These are phyloP conservation scores for Acrocyrtus sp. DNA, from an alignment of 2,888 invertebrate species.

Conservation along the genomic window DNA sequence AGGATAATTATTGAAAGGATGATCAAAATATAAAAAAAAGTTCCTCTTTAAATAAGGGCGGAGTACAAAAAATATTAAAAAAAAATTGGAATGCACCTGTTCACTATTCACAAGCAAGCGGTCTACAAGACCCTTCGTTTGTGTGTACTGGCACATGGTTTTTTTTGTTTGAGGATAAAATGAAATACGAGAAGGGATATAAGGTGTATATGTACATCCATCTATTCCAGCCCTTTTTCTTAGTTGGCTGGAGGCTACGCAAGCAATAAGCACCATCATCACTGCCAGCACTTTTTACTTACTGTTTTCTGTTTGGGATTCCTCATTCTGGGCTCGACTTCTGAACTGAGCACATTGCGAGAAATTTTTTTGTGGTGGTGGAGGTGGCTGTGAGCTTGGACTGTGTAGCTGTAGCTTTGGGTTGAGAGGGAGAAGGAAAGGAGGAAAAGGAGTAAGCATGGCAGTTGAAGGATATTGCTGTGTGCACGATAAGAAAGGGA, in stretches of 20 bases:
- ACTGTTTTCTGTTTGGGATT: conserved; percentile 39
- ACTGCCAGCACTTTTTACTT: conserved; percentile 60
- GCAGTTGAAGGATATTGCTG: background rate
- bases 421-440: background rate
- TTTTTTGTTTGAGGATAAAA: no score
- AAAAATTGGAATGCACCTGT: no score
- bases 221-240: no score
- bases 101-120: no score
- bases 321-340: conserved; percentile 55
- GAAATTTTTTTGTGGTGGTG: background rate
- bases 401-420: background rate
- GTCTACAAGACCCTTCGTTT: no score
- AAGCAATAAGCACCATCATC: conserved; percentile 58
- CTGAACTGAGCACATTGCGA: conserved; percentile 47
- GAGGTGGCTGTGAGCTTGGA: background rate
- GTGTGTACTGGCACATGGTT: no score
- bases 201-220: no score
- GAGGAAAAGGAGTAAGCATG: background rate
- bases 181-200: no score
- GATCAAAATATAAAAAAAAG: no score
- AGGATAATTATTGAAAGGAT: no score
- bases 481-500: background rate
- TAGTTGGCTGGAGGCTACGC: conserved; percentile 37
- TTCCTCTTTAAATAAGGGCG: no score
- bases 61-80: no score